Conservation (phyloP, 2,113 vertebrate genomes). For the Ammodytes dubius region DNA sequence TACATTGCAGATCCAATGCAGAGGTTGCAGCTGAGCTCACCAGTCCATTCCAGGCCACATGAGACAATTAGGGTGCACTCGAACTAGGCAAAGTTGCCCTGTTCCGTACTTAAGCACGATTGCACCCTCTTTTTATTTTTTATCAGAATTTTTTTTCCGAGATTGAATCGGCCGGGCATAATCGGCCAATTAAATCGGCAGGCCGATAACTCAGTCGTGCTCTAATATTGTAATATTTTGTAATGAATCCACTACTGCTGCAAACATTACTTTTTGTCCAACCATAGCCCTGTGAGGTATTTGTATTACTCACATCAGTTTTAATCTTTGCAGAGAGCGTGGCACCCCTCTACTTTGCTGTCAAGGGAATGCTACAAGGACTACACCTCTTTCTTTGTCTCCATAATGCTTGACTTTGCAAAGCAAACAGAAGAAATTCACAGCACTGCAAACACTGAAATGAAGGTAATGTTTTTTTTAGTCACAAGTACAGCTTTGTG, state of each 20-base stretch:
- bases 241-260: background rate
- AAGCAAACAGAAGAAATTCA: conserved; percentile 46
- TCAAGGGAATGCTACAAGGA: conserved; percentile 35
- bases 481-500: background rate
- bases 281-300: background rate
- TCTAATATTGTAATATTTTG: background rate
- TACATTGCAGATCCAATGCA: too few species aligned
- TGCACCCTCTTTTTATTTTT: too few species aligned
- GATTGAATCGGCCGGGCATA: too few species aligned
- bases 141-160: too few species aligned
- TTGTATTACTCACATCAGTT: background rate
- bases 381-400: background rate
- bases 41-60: too few species aligned
- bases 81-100: too few species aligned
- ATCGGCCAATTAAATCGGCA: too few species aligned
- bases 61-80: too few species aligned
- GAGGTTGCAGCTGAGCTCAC: too few species aligned
- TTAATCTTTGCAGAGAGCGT: conserved; percentile 51
- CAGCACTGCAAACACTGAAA: conserved; percentile 3
- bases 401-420: conserved; percentile 49
- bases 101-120: too few species aligned
- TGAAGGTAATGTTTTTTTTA: conserved; percentile 56
- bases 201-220: too few species aligned
- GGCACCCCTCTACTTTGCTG: conserved; percentile 64
- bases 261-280: background rate